Conservation (phyloP, 2,888 invertebrate genomes). For the Drosophila meridiana region DNA sequence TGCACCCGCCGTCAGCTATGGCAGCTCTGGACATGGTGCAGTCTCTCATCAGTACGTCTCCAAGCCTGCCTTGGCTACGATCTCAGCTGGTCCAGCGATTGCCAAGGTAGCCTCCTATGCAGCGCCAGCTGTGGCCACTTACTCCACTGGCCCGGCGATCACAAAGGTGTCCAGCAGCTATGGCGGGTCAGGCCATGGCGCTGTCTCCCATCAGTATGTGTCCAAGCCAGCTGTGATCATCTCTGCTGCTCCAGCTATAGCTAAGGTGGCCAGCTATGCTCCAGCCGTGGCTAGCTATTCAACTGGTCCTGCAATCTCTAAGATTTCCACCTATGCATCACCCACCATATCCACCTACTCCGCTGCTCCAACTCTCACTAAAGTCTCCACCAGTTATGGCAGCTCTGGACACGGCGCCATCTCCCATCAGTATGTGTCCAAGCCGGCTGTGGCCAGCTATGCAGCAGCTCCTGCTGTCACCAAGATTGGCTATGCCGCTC, state of each 20-base stretch:
- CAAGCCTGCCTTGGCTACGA: conserved; percentile 54
- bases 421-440: conserved; percentile 69
- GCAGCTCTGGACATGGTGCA: conserved; percentile 31
- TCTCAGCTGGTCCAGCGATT: conserved; percentile 34
- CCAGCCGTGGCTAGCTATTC: conserved; percentile 68
- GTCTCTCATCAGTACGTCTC: conserved; percentile 70
- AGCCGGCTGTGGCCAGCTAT: conserved; percentile 56
- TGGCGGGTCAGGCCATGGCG: conserved; percentile 28
- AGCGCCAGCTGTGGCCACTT: conserved; percentile 67
- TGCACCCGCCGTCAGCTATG: conserved; percentile 44
- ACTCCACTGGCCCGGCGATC: conserved; percentile 37
- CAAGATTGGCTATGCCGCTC: conserved; percentile 57
- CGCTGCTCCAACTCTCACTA: conserved; percentile 40
- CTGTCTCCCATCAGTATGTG: conserved; percentile 65
- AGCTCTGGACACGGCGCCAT: conserved; percentile 39
- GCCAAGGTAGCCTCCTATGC: conserved; percentile 34
- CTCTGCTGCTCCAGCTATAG: conserved; percentile 32
- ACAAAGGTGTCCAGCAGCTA: conserved; percentile 43
- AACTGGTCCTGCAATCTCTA: conserved; percentile 46
- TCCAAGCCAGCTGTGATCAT: conserved; percentile 64
- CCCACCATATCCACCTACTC: conserved; percentile 54
- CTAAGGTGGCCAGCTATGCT: conserved; percentile 31
- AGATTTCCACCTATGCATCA: conserved; percentile 50
- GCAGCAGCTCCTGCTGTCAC: conserved; percentile 40
- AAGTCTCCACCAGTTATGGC: conserved; percentile 24